Percentiles rank a stretch among this genome's conserved stretches.
Conservation (phyloP, 1,140 invertebrate genomes). For the Choristoneura fumiferana region DNA sequence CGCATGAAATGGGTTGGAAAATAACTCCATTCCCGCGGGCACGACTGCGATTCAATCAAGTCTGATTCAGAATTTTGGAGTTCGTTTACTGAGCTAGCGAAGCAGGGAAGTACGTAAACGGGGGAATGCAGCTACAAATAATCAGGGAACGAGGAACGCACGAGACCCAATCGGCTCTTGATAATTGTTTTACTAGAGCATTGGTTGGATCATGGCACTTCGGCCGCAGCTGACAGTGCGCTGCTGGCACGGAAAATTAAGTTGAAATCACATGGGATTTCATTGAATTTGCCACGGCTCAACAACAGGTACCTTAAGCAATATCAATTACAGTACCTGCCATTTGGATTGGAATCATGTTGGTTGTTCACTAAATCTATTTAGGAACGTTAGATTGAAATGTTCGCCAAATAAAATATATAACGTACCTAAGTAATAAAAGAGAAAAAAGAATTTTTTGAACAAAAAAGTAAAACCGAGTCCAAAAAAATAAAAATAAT, state of each 20-base stretch:
- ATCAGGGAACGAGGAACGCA: constrained; percentile 36
- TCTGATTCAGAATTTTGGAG: constrained; percentile 72
- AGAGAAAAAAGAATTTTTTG: too few species aligned
- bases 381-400: too few species aligned
- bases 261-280: constrained; percentile 1
- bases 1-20: constrained; percentile 70
- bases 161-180: constrained; percentile 9
- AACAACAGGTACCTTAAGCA: neutral
- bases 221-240: constrained; percentile 4
- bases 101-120: constrained; percentile 33
- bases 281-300: constrained; percentile 2
- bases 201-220: constrained; percentile 19
- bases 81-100: constrained; percentile 61
- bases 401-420: neutral
- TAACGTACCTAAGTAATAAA: too few species aligned
- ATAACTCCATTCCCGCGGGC: constrained; percentile 66
- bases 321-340: neutral
- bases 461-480: too few species aligned
- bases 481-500: too few species aligned
- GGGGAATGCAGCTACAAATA: constrained; percentile 49
- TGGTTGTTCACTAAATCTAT: too few species aligned
- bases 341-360: too few species aligned
- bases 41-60: constrained; percentile 69
- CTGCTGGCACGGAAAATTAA: constrained; percentile 15
- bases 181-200: constrained; percentile 48